Evolutionary conservation across 2,888 invertebrate species (phyloP).

Genomic region (Cephus sareptanus): DNA sequence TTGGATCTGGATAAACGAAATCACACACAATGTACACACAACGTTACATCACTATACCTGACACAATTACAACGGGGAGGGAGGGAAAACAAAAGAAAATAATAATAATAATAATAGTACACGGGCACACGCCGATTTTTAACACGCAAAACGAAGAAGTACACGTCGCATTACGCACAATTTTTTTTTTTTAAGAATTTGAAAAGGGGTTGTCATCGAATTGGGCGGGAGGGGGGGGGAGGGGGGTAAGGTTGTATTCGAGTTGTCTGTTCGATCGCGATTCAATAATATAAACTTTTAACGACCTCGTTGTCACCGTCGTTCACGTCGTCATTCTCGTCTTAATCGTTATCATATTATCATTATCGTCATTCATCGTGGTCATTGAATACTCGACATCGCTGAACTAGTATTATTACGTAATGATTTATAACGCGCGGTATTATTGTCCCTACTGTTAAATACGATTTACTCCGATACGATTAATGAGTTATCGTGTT

Average conservation of each 20-base stretch:
- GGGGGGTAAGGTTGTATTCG: conserved; percentile 49
- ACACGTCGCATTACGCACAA: conserved; percentile 12
- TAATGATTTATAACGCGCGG: too few relatives aligned
- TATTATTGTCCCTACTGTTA: conserved; percentile 3
- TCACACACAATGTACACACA: conserved; percentile 7
- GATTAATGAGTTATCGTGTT: too few relatives aligned
- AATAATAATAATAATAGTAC: conserved; percentile 17
- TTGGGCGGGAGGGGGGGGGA: conserved; percentile 7
- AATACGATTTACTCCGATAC: conserved; percentile 9
- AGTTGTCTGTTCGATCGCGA: conserved; percentile 17
- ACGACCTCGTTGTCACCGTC: conserved; percentile 12
- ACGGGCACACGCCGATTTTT: conserved; percentile 21
- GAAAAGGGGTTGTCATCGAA: too few relatives aligned
- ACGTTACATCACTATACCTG: background rate
- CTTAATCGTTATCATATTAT: too few relatives aligned
- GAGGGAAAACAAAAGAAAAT: background rate
- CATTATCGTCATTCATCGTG: too few relatives aligned
- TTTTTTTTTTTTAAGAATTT: background rate
- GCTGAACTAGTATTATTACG: too few relatives aligned
- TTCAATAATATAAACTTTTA: too few relatives aligned
- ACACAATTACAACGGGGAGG: background rate
- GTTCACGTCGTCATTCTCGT: background rate
- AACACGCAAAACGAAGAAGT: conserved; percentile 6
- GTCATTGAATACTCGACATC: too few relatives aligned
- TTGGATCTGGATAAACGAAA: conserved; percentile 24